Base-by-base conservation (phyloP, 2,113 vertebrate species). In the Perca schrenkii region DNA sequence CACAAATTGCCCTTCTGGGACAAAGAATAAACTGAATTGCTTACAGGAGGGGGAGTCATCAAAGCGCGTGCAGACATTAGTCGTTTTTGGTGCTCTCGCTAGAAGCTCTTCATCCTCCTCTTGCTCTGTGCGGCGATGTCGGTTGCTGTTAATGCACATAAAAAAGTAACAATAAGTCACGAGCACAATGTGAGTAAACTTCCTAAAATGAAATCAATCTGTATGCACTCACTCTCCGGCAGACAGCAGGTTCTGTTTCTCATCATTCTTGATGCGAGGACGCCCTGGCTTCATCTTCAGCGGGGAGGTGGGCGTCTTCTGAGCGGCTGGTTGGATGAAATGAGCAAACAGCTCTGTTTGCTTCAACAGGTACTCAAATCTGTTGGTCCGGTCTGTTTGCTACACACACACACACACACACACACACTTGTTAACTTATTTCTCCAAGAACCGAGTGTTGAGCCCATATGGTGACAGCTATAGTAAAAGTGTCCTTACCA, bases 231-330 rank as follows among this genome's bases (percentile, higher is more conserved):
- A 99, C 98, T 99, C 98, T 92, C 98, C 98, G 75, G 95, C 98
- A 56, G 98, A 99, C 1, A 99, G 90, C 36, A 99, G 94, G 87
- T 97, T 98, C 94, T 99, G 98, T 80, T 99, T 99, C 91, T 99
- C 98, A n/a, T 99, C 98, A 77, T 98, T 98, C 91, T 99, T 99
- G 83, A 99, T 94, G 82, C 98, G 96, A 76, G 98, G 98, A 11
- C 98, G 97, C 7, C 98, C 98, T 3, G 98, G 98, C 80, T 99
- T 99, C 98, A 99, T 99, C 95, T 99, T 99, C 84, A 99, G 94
- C 50, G 98, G 98, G 64, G 98, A 99, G 21, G 98, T 99, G 62
- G 98, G 98, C 49, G 98, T 99, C 91, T 99, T 99, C 93, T 99
- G 98, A 86, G 98, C 98, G 71, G 98, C 98, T 68, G 98, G 98